Base-by-base conservation (phyloP, 2,113 vertebrate species). In the Pituophis catenifer region DNA sequence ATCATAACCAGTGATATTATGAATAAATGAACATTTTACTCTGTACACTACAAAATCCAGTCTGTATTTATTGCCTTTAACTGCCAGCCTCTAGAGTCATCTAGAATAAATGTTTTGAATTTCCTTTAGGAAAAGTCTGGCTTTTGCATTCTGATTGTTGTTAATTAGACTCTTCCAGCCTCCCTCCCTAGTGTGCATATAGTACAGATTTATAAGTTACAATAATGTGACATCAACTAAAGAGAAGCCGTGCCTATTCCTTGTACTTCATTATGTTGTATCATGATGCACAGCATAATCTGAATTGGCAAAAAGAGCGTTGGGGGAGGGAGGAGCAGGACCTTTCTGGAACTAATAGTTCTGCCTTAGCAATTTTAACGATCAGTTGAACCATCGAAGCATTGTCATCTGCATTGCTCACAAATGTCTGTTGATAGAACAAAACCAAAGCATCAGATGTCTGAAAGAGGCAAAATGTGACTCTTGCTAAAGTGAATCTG, bases 41-140 rank as follows among this genome's bases (percentile, higher is more conserved):
- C 96, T 93, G 94, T 96, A 96, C 93, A 86, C 93, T 89, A 89
- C 94, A 96, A 97, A 97, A 96, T 94, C 8, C 94, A 95, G 96
- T 91, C 96, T 24, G 38, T 96, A 97, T 97, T 97, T 97, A 96
- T 97, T 96, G 96, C 96, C 89, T 89, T 94, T 89, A 97, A 95
- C 95, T 96, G 92, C 0, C 12, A 97, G 93, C 93, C 91, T 88
- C 91, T 54, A 90, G 89, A 86, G 54, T 93, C 93, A 96, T 97
- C 96, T 95, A 96, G 96, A 97, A 96, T 96, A 97, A 97, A 97
- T 96, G 97, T 96, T 96, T 97, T 96, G 92, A 96, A 95, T 97
- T 95, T 95, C 0, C 0, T 95, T 93, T 58, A 5, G 94, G 94
- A 94, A 94, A 94, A 93, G 75, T 94, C 93, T 97, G 96, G 94